These are phyloP conservation scores for Chymomyza procnemis DNA, from an alignment of 2,888 invertebrate genomes.

Conservation along the genomic window DNA sequence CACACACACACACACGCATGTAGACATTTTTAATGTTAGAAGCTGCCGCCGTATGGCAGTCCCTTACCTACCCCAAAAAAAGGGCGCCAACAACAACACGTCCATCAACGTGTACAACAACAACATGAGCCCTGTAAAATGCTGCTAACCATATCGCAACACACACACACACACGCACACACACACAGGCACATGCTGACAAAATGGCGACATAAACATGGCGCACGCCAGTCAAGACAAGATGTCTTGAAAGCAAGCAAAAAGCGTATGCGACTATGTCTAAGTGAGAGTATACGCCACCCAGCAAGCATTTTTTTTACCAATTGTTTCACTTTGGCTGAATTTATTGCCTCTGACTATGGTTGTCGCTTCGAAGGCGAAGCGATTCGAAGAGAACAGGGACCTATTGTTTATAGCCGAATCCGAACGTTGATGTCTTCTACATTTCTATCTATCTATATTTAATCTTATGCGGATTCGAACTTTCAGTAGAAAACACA, in stretches of 20 bases:
- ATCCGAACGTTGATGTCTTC: too few relatives aligned
- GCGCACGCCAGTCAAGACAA: neutral
- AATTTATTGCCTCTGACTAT: neutral
- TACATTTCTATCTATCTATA: too few relatives aligned
- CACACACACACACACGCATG: slow-evolving; percentile 18
- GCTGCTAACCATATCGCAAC: neutral
- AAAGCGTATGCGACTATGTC: neutral
- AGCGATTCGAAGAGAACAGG: too few relatives aligned
- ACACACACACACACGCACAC: neutral
- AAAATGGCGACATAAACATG: neutral
- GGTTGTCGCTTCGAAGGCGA: too few relatives aligned
- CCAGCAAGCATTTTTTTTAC: neutral
- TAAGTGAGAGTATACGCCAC: neutral
- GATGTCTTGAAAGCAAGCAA: neutral
- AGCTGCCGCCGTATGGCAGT: slow-evolving; percentile 2
- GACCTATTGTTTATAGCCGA: too few relatives aligned
- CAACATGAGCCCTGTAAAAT: neutral
- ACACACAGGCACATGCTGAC: neutral
- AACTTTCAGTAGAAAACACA: too few relatives aligned
- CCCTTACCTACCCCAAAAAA: slow-evolving; percentile 29
- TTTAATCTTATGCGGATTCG: too few relatives aligned
- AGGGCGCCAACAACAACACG: neutral
- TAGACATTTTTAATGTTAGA: slow-evolving; percentile 34
- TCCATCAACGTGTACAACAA: neutral
- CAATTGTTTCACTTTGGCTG: too few relatives aligned